Evolutionary conservation across 2,797 vertebrate genomes (phyloP).

Genomic region (Danionella dracula): DNA sequence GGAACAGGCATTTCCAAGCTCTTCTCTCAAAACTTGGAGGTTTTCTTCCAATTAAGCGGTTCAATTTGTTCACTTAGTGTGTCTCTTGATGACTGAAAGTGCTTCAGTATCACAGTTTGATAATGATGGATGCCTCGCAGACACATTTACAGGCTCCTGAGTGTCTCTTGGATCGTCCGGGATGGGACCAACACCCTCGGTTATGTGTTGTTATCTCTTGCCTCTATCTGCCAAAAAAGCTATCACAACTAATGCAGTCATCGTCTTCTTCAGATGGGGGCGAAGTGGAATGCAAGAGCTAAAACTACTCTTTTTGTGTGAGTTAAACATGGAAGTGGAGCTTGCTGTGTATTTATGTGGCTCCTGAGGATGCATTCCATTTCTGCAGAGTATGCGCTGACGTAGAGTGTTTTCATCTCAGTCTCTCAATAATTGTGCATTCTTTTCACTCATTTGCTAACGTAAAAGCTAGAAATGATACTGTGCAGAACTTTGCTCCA

Average conservation of each 20-base stretch:
- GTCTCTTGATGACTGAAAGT: constrained; percentile 9
- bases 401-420: constrained; percentile 12
- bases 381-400: constrained; percentile 29
- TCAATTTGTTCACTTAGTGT: background rate
- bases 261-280: background rate
- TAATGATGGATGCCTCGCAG: constrained; percentile 8
- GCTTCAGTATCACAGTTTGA: background rate
- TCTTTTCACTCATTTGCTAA: constrained; percentile 40
- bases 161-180: constrained; percentile 23
- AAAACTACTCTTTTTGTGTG: background rate
- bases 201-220: constrained; percentile 3
- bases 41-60: background rate
- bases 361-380: constrained; percentile 38
- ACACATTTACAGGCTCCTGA: constrained; percentile 29
- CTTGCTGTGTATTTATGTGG: constrained; percentile 29
- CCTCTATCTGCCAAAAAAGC: background rate
- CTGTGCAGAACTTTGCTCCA: constrained; percentile 16
- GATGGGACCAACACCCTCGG: constrained; percentile 24
- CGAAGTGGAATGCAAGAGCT: constrained; percentile 7
- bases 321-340: constrained; percentile 18
- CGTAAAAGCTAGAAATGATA: constrained; percentile 16
- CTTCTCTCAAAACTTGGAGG: background rate
- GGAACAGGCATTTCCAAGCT: background rate
- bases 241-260: constrained; percentile 10
- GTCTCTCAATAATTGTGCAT: background rate